A percentile compares a stretch with the other conserved stretches of the same genome.
Evolutionary conservation across 2,888 invertebrate species (phyloP).

Genomic region (Drosophila cracens): DNA sequence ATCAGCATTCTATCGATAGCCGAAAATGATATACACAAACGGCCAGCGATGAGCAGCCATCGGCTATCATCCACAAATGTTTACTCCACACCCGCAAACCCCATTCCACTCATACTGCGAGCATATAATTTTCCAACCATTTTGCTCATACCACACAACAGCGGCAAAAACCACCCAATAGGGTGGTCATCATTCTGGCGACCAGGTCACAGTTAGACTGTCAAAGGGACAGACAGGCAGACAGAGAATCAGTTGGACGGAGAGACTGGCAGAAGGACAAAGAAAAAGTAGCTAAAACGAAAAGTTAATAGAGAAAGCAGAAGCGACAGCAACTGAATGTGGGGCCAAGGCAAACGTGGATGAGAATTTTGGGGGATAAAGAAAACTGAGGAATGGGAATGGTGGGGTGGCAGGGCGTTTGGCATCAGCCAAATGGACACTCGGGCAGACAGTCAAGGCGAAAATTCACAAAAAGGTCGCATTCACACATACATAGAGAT

Average conservation of each 20-base stretch:
- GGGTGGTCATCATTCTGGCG: slow-evolving; percentile 74
- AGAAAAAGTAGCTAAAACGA: slow-evolving; percentile 79
- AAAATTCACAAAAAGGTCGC: slow-evolving; percentile 77
- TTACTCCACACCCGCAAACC: neutral
- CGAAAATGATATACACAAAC: slow-evolving; percentile 42
- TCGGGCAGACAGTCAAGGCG: slow-evolving; percentile 75
- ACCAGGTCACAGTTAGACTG: slow-evolving; percentile 70
- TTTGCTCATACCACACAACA: slow-evolving; percentile 39
- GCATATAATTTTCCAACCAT: slow-evolving; percentile 57
- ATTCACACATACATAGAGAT: slow-evolving; percentile 23
- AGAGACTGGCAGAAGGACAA: slow-evolving; percentile 54
- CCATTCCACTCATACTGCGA: neutral
- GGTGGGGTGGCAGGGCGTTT: slow-evolving; percentile 34
- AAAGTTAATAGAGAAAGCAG: slow-evolving; percentile 80
- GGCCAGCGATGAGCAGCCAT: slow-evolving; percentile 36
- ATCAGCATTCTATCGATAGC: slow-evolving; percentile 39
- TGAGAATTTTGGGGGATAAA: slow-evolving; percentile 3
- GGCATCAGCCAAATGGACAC: slow-evolving; percentile 54
- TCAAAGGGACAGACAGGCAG: slow-evolving; percentile 30
- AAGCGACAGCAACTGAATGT: slow-evolving; percentile 69
- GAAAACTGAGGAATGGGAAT: neutral
- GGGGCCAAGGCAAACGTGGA: slow-evolving; percentile 69
- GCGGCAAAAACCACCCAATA: slow-evolving; percentile 21
- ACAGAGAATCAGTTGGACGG: slow-evolving; percentile 9
- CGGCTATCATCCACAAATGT: slow-evolving; percentile 48